Evolutionary conservation across 2,888 invertebrate genomes (phyloP).

Genomic region (Hartigia nigra): DNA sequence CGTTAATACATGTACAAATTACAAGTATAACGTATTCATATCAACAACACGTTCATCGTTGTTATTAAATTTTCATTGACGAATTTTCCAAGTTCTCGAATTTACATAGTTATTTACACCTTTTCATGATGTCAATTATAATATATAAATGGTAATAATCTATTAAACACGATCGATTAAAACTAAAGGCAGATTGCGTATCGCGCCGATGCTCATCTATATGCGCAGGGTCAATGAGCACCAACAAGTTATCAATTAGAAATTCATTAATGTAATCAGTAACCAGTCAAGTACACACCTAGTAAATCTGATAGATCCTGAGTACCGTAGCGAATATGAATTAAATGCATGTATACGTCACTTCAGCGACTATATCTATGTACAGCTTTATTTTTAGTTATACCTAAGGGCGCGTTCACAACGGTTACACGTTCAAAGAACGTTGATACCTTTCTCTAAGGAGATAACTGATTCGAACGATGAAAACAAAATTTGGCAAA

Average conservation of each 20-base stretch:
- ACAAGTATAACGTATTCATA: neutral
- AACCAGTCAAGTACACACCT: neutral
- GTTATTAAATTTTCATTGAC: neutral
- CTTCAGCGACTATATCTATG: conserved; percentile 3
- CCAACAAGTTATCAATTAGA: neutral
- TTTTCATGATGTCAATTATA: neutral
- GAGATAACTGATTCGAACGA: neutral
- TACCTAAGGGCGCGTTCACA: neutral
- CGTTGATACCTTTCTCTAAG: neutral
- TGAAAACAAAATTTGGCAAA: neutral
- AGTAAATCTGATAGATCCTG: conserved; percentile 7
- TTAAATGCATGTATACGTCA: conserved; percentile 31
- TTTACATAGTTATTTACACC: too few species aligned
- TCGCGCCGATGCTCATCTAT: neutral
- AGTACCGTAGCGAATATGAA: conserved; percentile 33
- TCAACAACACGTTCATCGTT: neutral
- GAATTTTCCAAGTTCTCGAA: too few species aligned
- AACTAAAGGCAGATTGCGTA: neutral
- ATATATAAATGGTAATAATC: neutral
- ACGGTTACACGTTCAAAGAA: neutral
- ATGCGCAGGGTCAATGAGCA: neutral
- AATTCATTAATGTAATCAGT: neutral
- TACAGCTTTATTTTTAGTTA: conserved; percentile 22
- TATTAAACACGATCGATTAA: neutral
- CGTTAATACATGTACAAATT: neutral